Evolutionary conservation across 2,797 vertebrate genomes (phyloP).

Genomic region (Macropodus opercularis): DNA sequence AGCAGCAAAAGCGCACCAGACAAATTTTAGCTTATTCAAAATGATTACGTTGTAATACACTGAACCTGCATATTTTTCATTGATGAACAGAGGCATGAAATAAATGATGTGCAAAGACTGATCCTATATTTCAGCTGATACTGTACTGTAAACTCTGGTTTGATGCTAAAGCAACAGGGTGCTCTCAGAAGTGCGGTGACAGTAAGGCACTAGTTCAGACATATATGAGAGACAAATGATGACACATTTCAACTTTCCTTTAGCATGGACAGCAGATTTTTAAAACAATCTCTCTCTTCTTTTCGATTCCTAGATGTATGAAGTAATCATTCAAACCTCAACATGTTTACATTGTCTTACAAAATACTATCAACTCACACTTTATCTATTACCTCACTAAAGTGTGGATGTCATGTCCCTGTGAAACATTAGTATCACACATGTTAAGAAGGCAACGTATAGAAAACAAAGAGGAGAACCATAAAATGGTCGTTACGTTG

Average conservation of each 20-base stretch:
- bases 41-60: slow-evolving; percentile 11
- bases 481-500: slow-evolving; percentile 64
- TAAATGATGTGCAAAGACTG: slow-evolving; percentile 14
- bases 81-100: slow-evolving; percentile 25
- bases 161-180: slow-evolving; percentile 68
- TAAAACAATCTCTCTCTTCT: slow-evolving; percentile 24
- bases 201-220: too few species aligned
- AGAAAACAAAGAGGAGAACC: slow-evolving; percentile 52
- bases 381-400: slow-evolving; percentile 53
- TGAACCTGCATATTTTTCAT: slow-evolving; percentile 31
- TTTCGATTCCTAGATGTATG: slow-evolving; percentile 29
- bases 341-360: slow-evolving; percentile 43
- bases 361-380: slow-evolving; percentile 23
- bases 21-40: neutral
- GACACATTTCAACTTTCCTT: slow-evolving; percentile 44
- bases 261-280: slow-evolving; percentile 43
- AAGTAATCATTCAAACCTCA: slow-evolving; percentile 39
- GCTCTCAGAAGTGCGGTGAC: slow-evolving; percentile 29
- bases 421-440: slow-evolving; percentile 22
- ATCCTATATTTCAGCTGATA: slow-evolving; percentile 18
- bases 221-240: slow-evolving; percentile 40
- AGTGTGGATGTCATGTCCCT: slow-evolving; percentile 37
- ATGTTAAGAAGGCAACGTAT: slow-evolving; percentile 16
- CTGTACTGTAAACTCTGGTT: slow-evolving; percentile 33
- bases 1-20: slow-evolving; percentile 45